These are phyloP conservation scores for Loxodonta africana DNA, from an alignment of 2,113 vertebrate species.

Conservation along the genomic window DNA sequence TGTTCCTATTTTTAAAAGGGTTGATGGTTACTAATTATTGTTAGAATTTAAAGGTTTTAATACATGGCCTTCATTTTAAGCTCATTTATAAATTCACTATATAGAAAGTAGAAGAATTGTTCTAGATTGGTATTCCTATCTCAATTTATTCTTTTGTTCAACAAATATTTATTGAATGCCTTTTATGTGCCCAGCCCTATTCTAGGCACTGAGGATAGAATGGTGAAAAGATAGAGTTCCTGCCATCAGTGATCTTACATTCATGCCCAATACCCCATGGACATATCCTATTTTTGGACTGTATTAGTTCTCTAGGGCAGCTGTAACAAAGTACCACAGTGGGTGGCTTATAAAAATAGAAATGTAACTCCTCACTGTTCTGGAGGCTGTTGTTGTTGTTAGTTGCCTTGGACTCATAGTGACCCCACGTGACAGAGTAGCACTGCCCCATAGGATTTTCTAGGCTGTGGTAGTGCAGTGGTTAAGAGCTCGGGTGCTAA, in stretches of 20 bases:
- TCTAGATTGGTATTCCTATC: slow-evolving; percentile 26
- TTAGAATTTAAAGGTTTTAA: slow-evolving; percentile 41
- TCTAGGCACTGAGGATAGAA: neutral
- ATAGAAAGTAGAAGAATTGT: neutral
- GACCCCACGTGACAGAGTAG: neutral
- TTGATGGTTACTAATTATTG: slow-evolving; percentile 38
- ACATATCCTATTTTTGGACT: neutral
- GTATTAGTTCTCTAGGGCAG: neutral
- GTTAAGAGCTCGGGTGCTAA: too few relatives aligned
- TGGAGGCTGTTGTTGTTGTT: neutral
- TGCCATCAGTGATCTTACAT: neutral
- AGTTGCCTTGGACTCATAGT: neutral
- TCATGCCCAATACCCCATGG: neutral
- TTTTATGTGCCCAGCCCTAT: neutral
- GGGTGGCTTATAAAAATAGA: neutral
- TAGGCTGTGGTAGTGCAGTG: too few relatives aligned
- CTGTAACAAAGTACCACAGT: neutral
- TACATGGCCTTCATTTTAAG: slow-evolving; percentile 38
- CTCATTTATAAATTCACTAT: neutral
- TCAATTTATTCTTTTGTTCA: neutral
- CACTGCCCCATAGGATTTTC: too few relatives aligned
- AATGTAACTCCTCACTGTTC: neutral
- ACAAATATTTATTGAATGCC: neutral
- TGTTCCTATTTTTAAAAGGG: slow-evolving; percentile 53
- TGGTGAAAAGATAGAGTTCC: neutral